A percentile compares a stretch with the other conserved stretches of the same genome.
Conservation (phyloP, 2,113 vertebrate species). For the Thermophis baileyi region DNA sequence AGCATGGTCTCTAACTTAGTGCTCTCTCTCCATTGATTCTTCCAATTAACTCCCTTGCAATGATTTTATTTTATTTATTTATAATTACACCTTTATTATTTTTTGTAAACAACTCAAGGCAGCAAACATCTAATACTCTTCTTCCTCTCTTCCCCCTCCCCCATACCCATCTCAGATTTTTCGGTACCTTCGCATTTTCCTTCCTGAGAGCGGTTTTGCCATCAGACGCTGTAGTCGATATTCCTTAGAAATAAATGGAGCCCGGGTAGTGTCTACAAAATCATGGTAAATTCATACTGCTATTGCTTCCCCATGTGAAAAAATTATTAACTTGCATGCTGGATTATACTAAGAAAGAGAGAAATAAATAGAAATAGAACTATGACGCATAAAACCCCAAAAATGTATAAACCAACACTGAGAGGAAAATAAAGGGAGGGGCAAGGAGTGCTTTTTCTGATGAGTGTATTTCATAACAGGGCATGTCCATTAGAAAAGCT, state of each 20-base stretch:
- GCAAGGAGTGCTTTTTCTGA: too few species aligned
- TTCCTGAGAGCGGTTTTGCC: constrained; percentile 84
- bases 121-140: not conserved
- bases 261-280: constrained; percentile 84
- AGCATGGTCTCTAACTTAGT: too few species aligned
- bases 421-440: too few species aligned
- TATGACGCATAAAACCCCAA: too few species aligned
- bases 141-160: not conserved
- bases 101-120: not conserved
- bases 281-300: constrained; percentile 75
- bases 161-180: constrained; percentile 72
- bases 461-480: too few species aligned
- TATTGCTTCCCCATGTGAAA: too few species aligned
- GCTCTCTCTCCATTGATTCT: not conserved
- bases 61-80: not conserved
- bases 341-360: not conserved
- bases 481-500: too few species aligned
- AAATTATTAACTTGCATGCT: not conserved
- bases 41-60: not conserved
- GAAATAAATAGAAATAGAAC: too few species aligned
- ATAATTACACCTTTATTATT: too few species aligned
- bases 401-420: too few species aligned
- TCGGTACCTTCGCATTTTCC: constrained; percentile 86
- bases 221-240: constrained; percentile 87
- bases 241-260: constrained; percentile 89